A percentile compares a stretch with the other conserved stretches of the same genome.
These are phyloP conservation scores for Atopsyche davidsoni DNA, from an alignment of 1,140 invertebrate genomes.

Conservation along the genomic window DNA sequence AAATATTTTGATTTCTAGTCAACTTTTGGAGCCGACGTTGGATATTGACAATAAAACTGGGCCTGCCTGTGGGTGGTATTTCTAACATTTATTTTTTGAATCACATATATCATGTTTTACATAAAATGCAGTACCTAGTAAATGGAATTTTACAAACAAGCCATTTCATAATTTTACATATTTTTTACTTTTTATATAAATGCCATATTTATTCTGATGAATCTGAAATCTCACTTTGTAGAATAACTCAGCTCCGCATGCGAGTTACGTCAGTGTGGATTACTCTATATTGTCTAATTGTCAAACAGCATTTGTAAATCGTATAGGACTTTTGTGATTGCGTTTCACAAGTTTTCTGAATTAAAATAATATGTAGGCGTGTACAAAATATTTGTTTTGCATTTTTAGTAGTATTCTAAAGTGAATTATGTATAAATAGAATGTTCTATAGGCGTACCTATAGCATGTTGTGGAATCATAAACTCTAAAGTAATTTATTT, in stretches of 20 bases:
- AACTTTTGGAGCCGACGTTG: conserved; percentile 19
- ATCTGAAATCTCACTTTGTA: background rate
- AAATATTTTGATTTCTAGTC: conserved; percentile 25
- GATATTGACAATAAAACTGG: conserved; percentile 26
- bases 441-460: conserved; percentile 14
- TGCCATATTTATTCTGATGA: conserved; percentile 20
- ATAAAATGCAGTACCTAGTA: background rate
- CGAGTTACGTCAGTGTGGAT: too few relatives aligned
- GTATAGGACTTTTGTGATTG: too few relatives aligned
- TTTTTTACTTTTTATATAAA: conserved; percentile 12
- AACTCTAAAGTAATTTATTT: conserved; percentile 17
- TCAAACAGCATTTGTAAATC: too few relatives aligned
- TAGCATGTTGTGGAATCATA: conserved; percentile 10
- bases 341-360: background rate
- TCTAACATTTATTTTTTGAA: conserved; percentile 19
- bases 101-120: conserved; percentile 11
- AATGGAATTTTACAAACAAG: conserved; percentile 5
- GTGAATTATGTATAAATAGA: conserved; percentile 1
- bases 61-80: conserved; percentile 11
- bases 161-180: conserved; percentile 6
- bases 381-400: background rate
- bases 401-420: background rate
- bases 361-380: background rate
- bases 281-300: too few relatives aligned
- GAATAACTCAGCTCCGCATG: too few relatives aligned